Base-by-base conservation (phyloP, 2,888 invertebrate species). In the Cosmorhoe ocellata region DNA sequence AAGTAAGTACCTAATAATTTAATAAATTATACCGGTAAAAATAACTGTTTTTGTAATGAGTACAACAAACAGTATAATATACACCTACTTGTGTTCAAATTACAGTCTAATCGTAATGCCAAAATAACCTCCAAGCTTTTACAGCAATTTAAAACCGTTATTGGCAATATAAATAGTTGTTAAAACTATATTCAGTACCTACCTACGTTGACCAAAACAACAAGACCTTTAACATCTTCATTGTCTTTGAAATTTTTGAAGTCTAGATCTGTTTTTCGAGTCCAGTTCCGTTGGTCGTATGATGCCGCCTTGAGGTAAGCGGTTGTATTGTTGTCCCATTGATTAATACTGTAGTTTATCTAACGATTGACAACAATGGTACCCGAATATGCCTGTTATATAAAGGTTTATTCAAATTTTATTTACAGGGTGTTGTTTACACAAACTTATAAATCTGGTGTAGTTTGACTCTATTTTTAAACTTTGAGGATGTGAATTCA, bases 301-400 rank as follows among this genome's bases (percentile, higher is more conserved):
- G 61, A 56, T 61, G 76, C 77, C 61, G 66, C 72, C 75, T 79
- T 76, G 77, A 85, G 81, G 83, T 82, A 74, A 79, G 81, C 82
- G 81, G 76, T 65, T 63, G 82, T 63, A 88, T 89, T 90, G 87
- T 89, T 78, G 78, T 70, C 68, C n/a, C 56, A 84, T 88, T 88
- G 88, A 89, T 87, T 87, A 86, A 90, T 88, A 79, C 71, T 61
- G 74, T 83, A 84, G 86, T 86, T 86, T 87, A 88, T 88, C 85
- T 85, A 85, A 78, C 72, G 84, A 87, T 88, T 82, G 84, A 86
- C 84, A 86, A 89, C 88, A 87, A 89, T 89, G 61, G 77, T 82
- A 79, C 81, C 77, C 79, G 81, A 84, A 82, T 78, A 82, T 74
- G 76, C 77, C 77, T 42, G 24, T 37, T 24, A 24, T 24, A 8